Evolutionary conservation across 2,888 invertebrate genomes (phyloP).

Genomic region (Notocelia uddmanniana): DNA sequence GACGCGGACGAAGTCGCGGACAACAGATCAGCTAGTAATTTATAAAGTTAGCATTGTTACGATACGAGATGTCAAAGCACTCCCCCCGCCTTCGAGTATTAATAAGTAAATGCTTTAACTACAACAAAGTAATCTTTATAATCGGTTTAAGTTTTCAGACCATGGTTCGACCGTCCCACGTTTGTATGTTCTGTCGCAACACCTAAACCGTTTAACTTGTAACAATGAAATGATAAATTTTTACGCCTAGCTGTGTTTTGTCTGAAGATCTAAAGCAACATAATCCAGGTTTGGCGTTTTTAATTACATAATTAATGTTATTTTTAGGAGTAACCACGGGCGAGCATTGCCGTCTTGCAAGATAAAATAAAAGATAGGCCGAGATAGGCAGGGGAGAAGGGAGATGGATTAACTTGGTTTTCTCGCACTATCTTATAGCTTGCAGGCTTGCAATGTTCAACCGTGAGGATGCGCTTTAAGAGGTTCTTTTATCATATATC

Average conservation of each 20-base stretch:
- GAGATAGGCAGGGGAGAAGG: too few species aligned
- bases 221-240: conserved; percentile 44
- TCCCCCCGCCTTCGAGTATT: not conserved
- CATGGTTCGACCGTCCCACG: conserved; percentile 43
- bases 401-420: too few species aligned
- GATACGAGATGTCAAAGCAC: too few species aligned
- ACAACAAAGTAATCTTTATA: conserved; percentile 33
- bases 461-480: too few species aligned
- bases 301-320: conserved; percentile 9
- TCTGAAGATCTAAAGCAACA: conserved; percentile 28
- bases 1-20: too few species aligned
- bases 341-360: not conserved
- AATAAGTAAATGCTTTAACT: not conserved
- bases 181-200: conserved; percentile 37
- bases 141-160: conserved; percentile 41
- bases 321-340: not conserved
- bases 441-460: too few species aligned
- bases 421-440: too few species aligned
- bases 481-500: too few species aligned
- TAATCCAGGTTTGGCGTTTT: conserved; percentile 31
- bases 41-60: too few species aligned
- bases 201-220: conserved; percentile 28
- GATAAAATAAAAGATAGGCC: not conserved
- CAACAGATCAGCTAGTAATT: too few species aligned
- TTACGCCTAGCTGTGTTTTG: conserved; percentile 33